Evolutionary conservation across 2,888 invertebrate genomes (phyloP).

Genomic region (Volucella zonaria): DNA sequence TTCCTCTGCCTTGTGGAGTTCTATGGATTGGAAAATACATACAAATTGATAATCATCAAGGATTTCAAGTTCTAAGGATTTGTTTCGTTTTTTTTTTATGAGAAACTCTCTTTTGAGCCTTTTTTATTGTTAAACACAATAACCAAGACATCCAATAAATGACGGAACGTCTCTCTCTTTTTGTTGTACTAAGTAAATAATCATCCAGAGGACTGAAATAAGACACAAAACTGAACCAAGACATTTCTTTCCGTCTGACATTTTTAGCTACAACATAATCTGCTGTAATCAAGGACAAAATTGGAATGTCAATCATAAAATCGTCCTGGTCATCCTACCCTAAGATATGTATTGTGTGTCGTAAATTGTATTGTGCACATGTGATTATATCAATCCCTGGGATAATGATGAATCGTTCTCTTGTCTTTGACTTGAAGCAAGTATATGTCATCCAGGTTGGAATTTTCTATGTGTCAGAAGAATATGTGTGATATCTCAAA

Average conservation of each 20-base stretch:
- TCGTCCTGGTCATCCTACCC: conserved; percentile 26
- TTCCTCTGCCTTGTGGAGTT: conserved; percentile 27
- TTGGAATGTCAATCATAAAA: conserved; percentile 65
- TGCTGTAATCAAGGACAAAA: conserved; percentile 56
- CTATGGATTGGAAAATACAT: conserved; percentile 38
- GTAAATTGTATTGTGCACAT: conserved; percentile 43
- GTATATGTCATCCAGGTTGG: background rate
- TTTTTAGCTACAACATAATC: background rate
- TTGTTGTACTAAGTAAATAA: conserved; percentile 12
- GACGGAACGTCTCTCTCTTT: background rate
- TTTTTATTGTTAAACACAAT: conserved; percentile 2
- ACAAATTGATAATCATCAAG: conserved; percentile 29
- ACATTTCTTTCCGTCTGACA: too few relatives aligned
- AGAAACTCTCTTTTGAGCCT: background rate
- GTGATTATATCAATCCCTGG: conserved; percentile 43
- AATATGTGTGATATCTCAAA: background rate
- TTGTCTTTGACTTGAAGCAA: conserved; percentile 15
- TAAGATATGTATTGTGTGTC: conserved; percentile 20
- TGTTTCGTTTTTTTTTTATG: conserved; percentile 9
- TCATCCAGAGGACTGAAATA: background rate
- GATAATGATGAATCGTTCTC: conserved; percentile 57
- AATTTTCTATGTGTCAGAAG: background rate
- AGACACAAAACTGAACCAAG: too few relatives aligned
- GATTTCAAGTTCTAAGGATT: conserved; percentile 18
- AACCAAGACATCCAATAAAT: conserved; percentile 31